Conservation (phyloP, 2,888 invertebrate genomes). For the Congeria kusceri region DNA sequence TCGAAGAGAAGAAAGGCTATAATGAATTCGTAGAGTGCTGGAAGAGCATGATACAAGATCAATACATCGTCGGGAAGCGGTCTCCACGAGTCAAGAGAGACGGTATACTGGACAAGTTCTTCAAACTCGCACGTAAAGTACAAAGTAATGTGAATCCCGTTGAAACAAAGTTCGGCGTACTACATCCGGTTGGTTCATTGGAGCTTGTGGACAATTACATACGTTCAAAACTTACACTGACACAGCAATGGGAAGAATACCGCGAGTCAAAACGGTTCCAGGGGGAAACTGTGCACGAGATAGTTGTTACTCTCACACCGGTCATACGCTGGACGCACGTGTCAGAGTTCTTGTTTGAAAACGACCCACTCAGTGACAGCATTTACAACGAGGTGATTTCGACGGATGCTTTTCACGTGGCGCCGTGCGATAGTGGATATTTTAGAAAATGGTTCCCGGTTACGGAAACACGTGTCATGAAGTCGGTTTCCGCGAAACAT, state of each 20-base stretch:
- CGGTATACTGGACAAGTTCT: slow-evolving; percentile 40
- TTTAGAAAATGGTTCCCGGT: slow-evolving; percentile 39
- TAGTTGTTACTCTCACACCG: slow-evolving; percentile 35
- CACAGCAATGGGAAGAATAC: not conserved
- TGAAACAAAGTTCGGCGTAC: slow-evolving; percentile 29
- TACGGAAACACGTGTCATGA: slow-evolving; percentile 23
- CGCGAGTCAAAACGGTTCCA: slow-evolving; percentile 19
- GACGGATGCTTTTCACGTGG: slow-evolving; percentile 21
- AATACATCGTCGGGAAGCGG: slow-evolving; percentile 21
- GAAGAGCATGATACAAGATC: slow-evolving; percentile 24
- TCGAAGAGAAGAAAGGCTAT: slow-evolving; percentile 12
- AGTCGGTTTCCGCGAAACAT: slow-evolving; percentile 19
- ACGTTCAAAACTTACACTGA: slow-evolving; percentile 1
- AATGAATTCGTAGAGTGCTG: slow-evolving; percentile 22
- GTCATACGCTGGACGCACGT: slow-evolving; percentile 23
- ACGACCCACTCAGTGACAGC: slow-evolving; percentile 6
- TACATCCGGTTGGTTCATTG: not conserved
- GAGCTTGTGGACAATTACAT: not conserved
- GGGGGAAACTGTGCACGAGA: slow-evolving; percentile 6
- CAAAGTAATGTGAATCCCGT: not conserved
- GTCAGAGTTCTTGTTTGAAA: slow-evolving; percentile 16
- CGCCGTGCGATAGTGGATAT: slow-evolving; percentile 22
- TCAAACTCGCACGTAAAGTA: slow-evolving; percentile 14
- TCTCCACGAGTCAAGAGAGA: slow-evolving; percentile 11
- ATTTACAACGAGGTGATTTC: slow-evolving; percentile 22